Evolutionary conservation across 2,113 vertebrate species (phyloP), one percentile per base, ranked within the genome.

Genomic region (Panurus biarmicus): DNA sequence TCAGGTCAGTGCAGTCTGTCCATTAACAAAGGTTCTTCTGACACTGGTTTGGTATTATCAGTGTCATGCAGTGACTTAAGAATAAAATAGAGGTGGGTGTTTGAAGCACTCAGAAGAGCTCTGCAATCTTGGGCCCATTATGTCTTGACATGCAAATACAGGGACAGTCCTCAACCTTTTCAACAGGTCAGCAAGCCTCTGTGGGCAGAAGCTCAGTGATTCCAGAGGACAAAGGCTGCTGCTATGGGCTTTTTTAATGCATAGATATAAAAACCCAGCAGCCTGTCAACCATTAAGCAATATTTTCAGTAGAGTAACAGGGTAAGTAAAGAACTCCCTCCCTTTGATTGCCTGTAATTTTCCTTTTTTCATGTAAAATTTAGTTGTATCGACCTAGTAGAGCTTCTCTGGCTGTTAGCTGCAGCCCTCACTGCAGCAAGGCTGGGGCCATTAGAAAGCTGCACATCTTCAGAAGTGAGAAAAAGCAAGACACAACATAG

Each of bases 401-500:
- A 42, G 58, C 24, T 75, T 62, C 20, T 23, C 54, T 38, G 61
- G 18, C 12, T 78, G 47, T 23, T 45, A 45, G 35, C 71, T 85
- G 20, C 47, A 87, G 33, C 4, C 62, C 31, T 40, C 16, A 42
- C 22, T 40, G 60, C 58, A 42, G 54, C 28, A 65, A 90, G 29
- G 42, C n/a, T 75, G 47, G 5, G n/a, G 42, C 54, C 29, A 26
- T 23, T 20, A 64, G 53, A 84, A 90, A 85, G 24, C 84, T 73
- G 25, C 15, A 64, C 4, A 3, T 14, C 36, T 72, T 60, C 53
- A 60, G 35, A 60, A 75, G n/a, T 35, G 35, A 67, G n/a, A 73
- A 72, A 75, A 73, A 19, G 47, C 56, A 82, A 94, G 90, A 94
- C 78, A 84, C 9, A 89, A 84, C 61, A 96, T 8, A 95, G 84